These are phyloP conservation scores for Thelaira solivaga DNA, from an alignment of 2,888 invertebrate species.

Conservation along the genomic window DNA sequence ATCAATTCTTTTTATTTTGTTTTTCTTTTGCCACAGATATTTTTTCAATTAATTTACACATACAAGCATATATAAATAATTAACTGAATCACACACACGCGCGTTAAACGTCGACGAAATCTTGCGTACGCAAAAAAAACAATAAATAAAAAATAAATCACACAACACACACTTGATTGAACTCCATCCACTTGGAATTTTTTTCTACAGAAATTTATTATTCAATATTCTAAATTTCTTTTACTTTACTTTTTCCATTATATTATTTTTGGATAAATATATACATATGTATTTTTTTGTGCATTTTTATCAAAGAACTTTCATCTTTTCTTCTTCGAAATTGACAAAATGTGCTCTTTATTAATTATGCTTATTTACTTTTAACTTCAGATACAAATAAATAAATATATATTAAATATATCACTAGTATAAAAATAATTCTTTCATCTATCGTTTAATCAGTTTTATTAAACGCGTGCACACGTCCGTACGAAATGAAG, in stretches of 20 bases:
- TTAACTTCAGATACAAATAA: slow-evolving; percentile 12
- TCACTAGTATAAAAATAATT: slow-evolving; percentile 2
- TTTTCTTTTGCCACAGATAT: slow-evolving; percentile 43
- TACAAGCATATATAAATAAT: slow-evolving; percentile 13
- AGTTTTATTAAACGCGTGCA: slow-evolving; percentile 3
- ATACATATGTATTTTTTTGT: slow-evolving; percentile 28
- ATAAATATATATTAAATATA: slow-evolving; percentile 26
- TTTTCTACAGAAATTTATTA: slow-evolving; percentile 21
- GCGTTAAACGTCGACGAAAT: slow-evolving; percentile 28
- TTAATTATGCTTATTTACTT: background rate
- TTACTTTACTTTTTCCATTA: background rate
- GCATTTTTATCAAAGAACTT: background rate
- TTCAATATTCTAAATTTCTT: slow-evolving; percentile 31
- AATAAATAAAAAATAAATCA: slow-evolving; percentile 45
- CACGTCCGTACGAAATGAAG: slow-evolving; percentile 52
- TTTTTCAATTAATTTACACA: slow-evolving; percentile 55
- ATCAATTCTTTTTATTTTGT: slow-evolving; percentile 47
- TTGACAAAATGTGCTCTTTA: slow-evolving; percentile 12
- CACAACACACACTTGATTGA: slow-evolving; percentile 35
- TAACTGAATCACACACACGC: slow-evolving; percentile 29
- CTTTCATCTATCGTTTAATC: slow-evolving; percentile 22
- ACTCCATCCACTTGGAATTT: slow-evolving; percentile 57
- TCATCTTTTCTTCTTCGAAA: background rate
- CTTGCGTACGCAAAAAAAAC: slow-evolving; percentile 22
- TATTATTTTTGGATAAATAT: slow-evolving; percentile 11